Evolutionary conservation across 2,797 vertebrate species (phyloP).

Genomic region (Falco concolor): DNA sequence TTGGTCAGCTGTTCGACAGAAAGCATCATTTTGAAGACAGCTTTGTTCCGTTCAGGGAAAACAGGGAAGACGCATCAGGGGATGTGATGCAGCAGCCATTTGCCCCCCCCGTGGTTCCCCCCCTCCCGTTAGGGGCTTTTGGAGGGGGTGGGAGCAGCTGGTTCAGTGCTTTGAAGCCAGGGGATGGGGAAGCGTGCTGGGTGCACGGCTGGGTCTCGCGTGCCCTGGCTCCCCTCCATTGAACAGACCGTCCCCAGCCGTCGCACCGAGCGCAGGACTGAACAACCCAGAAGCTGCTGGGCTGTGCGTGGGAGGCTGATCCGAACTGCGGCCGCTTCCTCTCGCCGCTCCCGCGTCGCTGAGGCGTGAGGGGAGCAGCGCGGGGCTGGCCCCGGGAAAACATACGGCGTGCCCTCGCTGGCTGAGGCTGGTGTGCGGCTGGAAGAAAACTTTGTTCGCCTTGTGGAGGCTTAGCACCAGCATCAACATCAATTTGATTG

Average conservation of each 20-base stretch:
- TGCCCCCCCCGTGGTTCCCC: neutral
- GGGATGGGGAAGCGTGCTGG: neutral
- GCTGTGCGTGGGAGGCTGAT: neutral
- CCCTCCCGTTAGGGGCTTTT: neutral
- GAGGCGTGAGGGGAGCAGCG: neutral
- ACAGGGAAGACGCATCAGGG: neutral
- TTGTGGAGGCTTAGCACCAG: neutral
- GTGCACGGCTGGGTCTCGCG: neutral
- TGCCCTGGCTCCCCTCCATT: neutral
- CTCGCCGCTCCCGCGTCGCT: neutral
- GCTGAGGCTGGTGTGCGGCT: neutral
- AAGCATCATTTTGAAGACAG: neutral
- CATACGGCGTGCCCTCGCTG: neutral
- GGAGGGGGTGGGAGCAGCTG: neutral
- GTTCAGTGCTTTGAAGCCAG: neutral
- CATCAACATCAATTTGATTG: neutral
- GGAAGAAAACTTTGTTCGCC: neutral
- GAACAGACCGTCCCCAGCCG: neutral
- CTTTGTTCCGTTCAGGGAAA: neutral
- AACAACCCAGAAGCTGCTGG: neutral
- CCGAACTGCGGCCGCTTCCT: neutral
- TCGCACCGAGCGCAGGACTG: rapidly evolving
- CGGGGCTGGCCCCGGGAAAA: neutral
- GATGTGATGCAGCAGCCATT: neutral
- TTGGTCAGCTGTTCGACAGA: conserved; percentile 6